Percentiles rank a stretch among this genome's conserved stretches.
phyloP scores from a whole-genome alignment of 2,888 invertebrate species.

The Mimachlamys varia region DNA sequence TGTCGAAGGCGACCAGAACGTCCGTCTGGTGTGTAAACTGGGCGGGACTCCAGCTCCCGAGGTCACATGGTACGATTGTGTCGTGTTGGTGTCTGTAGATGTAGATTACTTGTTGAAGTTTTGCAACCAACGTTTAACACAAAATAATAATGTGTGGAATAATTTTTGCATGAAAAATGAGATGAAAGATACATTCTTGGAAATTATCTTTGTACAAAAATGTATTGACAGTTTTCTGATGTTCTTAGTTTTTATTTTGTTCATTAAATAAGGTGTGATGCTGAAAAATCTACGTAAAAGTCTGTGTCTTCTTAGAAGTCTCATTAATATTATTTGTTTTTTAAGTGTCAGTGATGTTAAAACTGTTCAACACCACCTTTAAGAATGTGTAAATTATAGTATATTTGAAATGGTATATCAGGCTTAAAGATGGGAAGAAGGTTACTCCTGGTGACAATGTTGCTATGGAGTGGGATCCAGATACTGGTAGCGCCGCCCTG shows the following conservation, averaged over 20 bases:
- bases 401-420: not conserved
- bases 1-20: not conserved
- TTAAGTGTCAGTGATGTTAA: too few species aligned
- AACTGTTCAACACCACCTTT: too few species aligned
- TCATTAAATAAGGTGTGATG: too few species aligned
- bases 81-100: not conserved
- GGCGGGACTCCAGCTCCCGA: slow-evolving; percentile 4
- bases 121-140: not conserved
- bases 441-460: not conserved
- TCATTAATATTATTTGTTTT: too few species aligned
- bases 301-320: too few species aligned
- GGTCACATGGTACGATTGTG: slow-evolving; percentile 28
- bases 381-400: too few species aligned
- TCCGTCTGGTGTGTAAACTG: slow-evolving; percentile 19
- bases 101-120: not conserved
- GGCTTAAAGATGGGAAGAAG: not conserved
- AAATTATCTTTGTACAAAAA: too few species aligned
- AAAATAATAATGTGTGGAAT: not conserved
- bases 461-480: not conserved
- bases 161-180: not conserved
- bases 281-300: too few species aligned
- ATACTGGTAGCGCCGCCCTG: slow-evolving; percentile 23
- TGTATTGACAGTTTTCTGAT: too few species aligned
- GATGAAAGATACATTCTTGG: too few species aligned
- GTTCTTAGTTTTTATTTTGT: too few species aligned